phyloP scores from a whole-genome alignment of 2,113 vertebrate species.

The Podocnemis expansa region DNA sequence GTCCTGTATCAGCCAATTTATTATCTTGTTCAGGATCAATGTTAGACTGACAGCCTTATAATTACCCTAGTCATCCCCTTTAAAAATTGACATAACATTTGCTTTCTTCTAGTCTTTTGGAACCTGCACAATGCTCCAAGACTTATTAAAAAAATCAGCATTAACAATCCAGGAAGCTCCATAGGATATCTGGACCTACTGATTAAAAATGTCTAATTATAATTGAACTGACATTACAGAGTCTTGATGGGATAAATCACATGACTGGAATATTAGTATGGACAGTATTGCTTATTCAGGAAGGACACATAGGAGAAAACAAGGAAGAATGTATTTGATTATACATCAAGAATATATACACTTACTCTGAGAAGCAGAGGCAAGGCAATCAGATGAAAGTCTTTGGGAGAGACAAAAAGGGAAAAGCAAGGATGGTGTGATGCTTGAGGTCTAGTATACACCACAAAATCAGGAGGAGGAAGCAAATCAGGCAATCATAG shows the following conservation, averaged over 20 bases:
- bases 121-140: neutral
- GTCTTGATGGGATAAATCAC: neutral
- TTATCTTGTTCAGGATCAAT: neutral
- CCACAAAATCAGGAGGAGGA: too few species aligned
- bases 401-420: too few species aligned
- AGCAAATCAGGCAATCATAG: too few species aligned
- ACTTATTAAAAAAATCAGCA: neutral
- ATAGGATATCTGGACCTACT: neutral
- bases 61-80: neutral
- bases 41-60: neutral
- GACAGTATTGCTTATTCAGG: neutral
- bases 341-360: neutral
- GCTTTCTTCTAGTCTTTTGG: neutral
- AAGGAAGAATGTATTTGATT: neutral
- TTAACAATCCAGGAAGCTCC: neutral
- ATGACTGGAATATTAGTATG: neutral
- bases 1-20: neutral
- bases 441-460: too few species aligned
- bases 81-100: neutral
- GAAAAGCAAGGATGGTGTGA: too few species aligned
- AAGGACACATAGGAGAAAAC: neutral
- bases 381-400: neutral
- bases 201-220: neutral
- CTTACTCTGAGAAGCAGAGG: neutral
- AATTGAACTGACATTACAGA: neutral